These are phyloP conservation scores for Ophthalmolycus amberensis DNA, from an alignment of 2,113 vertebrate genomes.

Conservation along the genomic window DNA sequence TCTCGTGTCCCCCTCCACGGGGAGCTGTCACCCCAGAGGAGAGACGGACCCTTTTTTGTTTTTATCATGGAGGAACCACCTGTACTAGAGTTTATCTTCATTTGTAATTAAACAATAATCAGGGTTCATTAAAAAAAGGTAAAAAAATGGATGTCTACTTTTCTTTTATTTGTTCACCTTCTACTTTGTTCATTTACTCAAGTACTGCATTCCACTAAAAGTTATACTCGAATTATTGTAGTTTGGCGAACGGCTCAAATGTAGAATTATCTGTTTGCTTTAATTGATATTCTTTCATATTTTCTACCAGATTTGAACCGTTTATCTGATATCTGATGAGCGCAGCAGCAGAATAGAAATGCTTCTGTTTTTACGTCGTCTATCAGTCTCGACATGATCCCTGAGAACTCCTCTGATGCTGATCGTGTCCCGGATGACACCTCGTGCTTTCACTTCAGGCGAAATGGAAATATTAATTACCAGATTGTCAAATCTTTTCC, in stretches of 20 bases:
- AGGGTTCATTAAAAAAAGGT: conserved; percentile 85
- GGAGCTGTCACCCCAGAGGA: conserved; percentile 58
- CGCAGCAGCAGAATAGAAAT: not conserved
- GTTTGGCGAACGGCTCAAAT: no score
- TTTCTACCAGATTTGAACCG: not conserved
- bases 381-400: no score
- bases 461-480: conserved; percentile 40
- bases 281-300: not conserved
- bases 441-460: no score
- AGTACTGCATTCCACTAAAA: not conserved
- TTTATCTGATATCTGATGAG: not conserved
- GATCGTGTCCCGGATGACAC: no score
- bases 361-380: not conserved
- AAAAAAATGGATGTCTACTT: conserved; percentile 43
- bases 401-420: no score
- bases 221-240: no score
- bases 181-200: not conserved
- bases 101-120: conserved; percentile 88
- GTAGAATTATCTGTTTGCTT: not conserved
- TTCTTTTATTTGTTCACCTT: conserved; percentile 12
- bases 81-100: conserved; percentile 78
- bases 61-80: conserved; percentile 61
- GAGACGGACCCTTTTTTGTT: conserved; percentile 32
- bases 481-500: conserved; percentile 37
- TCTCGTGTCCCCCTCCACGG: conserved; percentile 25